Percentiles rank a stretch among this genome's conserved stretches.
These are phyloP conservation scores for Fukomys damarensis DNA, from an alignment of 2,113 vertebrate genomes.

Conservation along the genomic window DNA sequence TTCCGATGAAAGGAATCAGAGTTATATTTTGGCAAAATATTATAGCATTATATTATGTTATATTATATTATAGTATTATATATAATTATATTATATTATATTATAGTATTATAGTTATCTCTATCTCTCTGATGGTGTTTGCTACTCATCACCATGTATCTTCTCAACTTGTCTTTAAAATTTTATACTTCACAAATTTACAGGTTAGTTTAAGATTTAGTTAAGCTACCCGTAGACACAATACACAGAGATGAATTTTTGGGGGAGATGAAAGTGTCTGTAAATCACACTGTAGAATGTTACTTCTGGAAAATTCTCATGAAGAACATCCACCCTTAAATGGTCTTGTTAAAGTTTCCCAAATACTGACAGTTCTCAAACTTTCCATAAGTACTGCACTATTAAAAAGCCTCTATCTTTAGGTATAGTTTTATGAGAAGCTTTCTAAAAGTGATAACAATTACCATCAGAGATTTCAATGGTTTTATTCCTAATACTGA, in stretches of 20 bases:
- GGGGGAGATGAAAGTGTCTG: background rate
- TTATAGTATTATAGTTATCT: background rate
- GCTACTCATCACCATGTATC: background rate
- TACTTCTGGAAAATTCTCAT: background rate
- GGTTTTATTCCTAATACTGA: conserved; percentile 18
- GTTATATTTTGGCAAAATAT: background rate
- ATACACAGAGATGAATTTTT: background rate
- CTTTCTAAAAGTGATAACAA: background rate
- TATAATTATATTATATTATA: too few species aligned
- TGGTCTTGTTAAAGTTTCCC: background rate
- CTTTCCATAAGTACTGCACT: background rate
- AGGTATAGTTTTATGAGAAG: background rate
- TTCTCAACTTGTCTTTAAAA: background rate
- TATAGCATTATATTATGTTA: too few species aligned
- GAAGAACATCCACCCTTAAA: background rate
- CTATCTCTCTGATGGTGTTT: background rate
- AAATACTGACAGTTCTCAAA: background rate
- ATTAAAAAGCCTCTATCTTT: background rate
- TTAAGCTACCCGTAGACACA: background rate
- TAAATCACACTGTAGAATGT: background rate
- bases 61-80: too few species aligned
- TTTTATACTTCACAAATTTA: background rate
- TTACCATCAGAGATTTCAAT: background rate
- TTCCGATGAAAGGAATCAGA: background rate
- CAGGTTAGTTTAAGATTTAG: background rate